A percentile compares a stretch with the other conserved stretches of the same genome.
phyloP scores from a whole-genome alignment of 2,888 invertebrate genomes.

The Papilio protenor region DNA sequence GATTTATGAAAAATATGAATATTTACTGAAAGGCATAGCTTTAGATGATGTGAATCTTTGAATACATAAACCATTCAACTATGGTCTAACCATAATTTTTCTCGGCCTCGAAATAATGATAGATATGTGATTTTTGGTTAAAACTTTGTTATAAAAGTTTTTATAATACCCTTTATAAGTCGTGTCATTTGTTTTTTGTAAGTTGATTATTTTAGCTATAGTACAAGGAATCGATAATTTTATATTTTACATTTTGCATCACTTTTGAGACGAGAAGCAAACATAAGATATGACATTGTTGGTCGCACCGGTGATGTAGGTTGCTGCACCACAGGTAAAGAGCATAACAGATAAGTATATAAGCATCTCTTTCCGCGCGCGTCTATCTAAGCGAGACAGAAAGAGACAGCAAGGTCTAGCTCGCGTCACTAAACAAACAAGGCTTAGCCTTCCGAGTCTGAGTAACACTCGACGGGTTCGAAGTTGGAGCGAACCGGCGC shows the following conservation, averaged over 20 bases:
- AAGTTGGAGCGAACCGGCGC: conserved; percentile 72
- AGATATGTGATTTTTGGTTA: background rate
- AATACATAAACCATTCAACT: background rate
- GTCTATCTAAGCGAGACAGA: conserved; percentile 48
- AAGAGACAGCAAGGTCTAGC: conserved; percentile 60
- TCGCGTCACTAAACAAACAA: conserved; percentile 80
- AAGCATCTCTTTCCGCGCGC: conserved; percentile 58
- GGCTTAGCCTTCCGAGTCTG: conserved; percentile 79
- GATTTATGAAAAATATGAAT: background rate
- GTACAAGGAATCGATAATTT: conserved; percentile 3
- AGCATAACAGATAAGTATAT: conserved; percentile 52
- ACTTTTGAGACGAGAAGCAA: conserved; percentile 68
- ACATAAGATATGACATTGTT: conserved; percentile 76
- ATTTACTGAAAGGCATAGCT: background rate
- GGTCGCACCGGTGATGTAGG: conserved; percentile 77
- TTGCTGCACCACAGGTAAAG: conserved; percentile 79
- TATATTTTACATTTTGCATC: conserved; percentile 65
- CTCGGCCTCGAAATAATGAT: background rate
- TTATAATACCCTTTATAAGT: background rate
- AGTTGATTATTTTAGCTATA: background rate
- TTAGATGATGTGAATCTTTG: background rate
- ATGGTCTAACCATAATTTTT: background rate
- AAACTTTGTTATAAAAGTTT: background rate
- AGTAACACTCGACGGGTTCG: conserved; percentile 72
- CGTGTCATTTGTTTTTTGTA: background rate